Evolutionary conservation across 2,888 invertebrate genomes (phyloP).

Genomic region (Yponomeuta cagnagella): DNA sequence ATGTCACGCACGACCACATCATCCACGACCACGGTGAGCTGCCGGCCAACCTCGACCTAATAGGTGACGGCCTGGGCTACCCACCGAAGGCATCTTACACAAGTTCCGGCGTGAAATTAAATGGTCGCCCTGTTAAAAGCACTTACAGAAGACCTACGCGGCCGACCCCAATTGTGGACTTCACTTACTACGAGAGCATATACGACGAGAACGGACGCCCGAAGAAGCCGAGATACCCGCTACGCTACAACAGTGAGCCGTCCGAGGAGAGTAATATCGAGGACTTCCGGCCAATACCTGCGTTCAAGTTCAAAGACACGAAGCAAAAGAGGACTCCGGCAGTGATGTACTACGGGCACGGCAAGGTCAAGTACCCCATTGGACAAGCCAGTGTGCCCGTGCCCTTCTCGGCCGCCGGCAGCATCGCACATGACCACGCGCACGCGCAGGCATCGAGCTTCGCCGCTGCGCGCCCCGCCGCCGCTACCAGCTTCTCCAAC

Average conservation of each 20-base stretch:
- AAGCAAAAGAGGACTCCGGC: conserved; percentile 35
- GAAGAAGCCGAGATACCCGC: conserved; percentile 36
- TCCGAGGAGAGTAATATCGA: conserved; percentile 36
- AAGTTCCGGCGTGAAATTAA: conserved; percentile 51
- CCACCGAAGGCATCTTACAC: conserved; percentile 58
- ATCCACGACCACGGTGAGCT: conserved; percentile 71
- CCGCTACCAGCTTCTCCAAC: conserved; percentile 38
- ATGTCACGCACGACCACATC: conserved; percentile 70
- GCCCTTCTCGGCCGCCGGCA: conserved; percentile 55
- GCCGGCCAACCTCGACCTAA: conserved; percentile 48
- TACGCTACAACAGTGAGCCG: conserved; percentile 29
- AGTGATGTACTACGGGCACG: conserved; percentile 26
- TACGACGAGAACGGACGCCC: conserved; percentile 41
- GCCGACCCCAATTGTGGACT: conserved; percentile 33
- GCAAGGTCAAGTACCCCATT: conserved; percentile 37
- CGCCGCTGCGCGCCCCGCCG: conserved; percentile 27
- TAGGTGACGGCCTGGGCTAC: conserved; percentile 43
- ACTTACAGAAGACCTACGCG: conserved; percentile 38
- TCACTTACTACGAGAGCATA: conserved; percentile 62
- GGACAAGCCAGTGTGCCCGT: conserved; percentile 42
- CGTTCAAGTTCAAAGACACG: conserved; percentile 46
- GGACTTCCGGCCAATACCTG: conserved; percentile 45
- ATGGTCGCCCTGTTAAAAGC: conserved; percentile 21
- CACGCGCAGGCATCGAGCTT: conserved; percentile 46
- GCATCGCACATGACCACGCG: conserved; percentile 56